Evolutionary conservation across 2,113 vertebrate genomes (phyloP).

Genomic region (cat (Felis catus)): F.catus_Fca126_mat1.0 CM031417.1:74591001-74591500

Average conservation of each 20-base stretch:
- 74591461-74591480: not conserved
- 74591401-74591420: not conserved
- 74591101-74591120: not conserved
- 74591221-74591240: no score
- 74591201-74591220: not conserved
- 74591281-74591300: not conserved
- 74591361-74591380: not conserved
- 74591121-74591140: not conserved
- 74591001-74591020: not conserved
- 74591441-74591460: not conserved
- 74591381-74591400: not conserved
- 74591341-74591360: not conserved
- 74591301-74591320: not conserved
- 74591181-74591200: constrained; percentile 25
- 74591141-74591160: not conserved
- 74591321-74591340: not conserved
- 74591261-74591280: no score
- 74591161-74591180: not conserved
- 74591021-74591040: not conserved
- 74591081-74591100: not conserved
- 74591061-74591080: not conserved
- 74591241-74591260: no score
- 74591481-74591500: not conserved
- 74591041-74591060: constrained; percentile 32
- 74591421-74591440: not conserved